phyloP scores from a whole-genome alignment of 2,888 invertebrate species.

The Crematogaster levior region DNA sequence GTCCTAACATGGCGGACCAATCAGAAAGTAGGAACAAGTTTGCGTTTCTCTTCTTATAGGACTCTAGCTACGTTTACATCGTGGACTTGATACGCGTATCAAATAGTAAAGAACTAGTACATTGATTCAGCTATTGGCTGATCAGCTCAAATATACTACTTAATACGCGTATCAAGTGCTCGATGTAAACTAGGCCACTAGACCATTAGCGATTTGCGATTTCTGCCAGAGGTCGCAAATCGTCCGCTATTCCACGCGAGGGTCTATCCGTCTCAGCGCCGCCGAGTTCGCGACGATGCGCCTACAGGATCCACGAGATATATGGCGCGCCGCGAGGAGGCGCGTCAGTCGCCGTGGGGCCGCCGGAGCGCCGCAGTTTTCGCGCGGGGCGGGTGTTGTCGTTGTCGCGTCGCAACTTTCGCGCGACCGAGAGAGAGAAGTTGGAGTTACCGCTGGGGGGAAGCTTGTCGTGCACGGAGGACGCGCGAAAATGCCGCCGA shows the following conservation, averaged over 20 bases:
- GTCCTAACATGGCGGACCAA: too few relatives aligned
- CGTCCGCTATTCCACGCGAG: neutral
- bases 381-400: conserved; percentile 81
- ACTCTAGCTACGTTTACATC: too few relatives aligned
- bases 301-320: neutral
- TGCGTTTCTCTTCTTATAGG: too few relatives aligned
- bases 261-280: neutral
- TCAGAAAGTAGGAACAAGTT: too few relatives aligned
- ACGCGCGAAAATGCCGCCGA: conserved; percentile 89
- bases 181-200: too few relatives aligned
- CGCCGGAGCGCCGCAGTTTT: conserved; percentile 76
- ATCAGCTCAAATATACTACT: too few relatives aligned
- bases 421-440: conserved; percentile 72
- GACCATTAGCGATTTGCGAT: too few relatives aligned
- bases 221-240: too few relatives aligned
- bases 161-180: too few relatives aligned
- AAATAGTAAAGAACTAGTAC: too few relatives aligned
- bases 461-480: conserved; percentile 62
- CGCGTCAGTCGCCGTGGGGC: conserved; percentile 68
- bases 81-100: too few relatives aligned
- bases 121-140: too few relatives aligned
- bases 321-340: conserved; percentile 47
- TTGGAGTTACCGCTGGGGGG: conserved; percentile 63
- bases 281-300: neutral
- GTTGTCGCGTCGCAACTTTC: conserved; percentile 72